A percentile compares a stretch with the other conserved stretches of the same genome.
Evolutionary conservation across 2,888 invertebrate species (phyloP).

Genomic region (Hecatera dysodea): DNA sequence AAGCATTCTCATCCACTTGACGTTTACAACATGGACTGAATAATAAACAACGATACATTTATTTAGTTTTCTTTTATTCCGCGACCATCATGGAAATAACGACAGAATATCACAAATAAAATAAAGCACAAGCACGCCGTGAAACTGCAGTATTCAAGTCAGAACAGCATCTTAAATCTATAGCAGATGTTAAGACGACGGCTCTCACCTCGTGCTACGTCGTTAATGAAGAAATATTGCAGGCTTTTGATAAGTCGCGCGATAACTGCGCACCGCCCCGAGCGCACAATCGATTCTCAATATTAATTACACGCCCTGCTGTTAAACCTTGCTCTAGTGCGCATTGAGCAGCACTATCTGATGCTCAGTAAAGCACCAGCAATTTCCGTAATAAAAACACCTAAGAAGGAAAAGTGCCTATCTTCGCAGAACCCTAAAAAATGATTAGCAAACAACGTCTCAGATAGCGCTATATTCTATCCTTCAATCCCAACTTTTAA

Average conservation of each 20-base stretch:
- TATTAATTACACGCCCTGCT: slow-evolving; percentile 81
- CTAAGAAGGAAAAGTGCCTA: slow-evolving; percentile 66
- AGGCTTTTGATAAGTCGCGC: slow-evolving; percentile 82
- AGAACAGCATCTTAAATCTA: slow-evolving; percentile 69
- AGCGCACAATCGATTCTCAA: slow-evolving; percentile 73
- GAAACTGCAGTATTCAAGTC: slow-evolving; percentile 53
- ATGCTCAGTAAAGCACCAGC: slow-evolving; percentile 56
- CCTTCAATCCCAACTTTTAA: slow-evolving; percentile 68
- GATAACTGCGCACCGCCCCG: slow-evolving; percentile 81
- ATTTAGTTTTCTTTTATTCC: slow-evolving; percentile 38
- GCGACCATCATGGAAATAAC: slow-evolving; percentile 34
- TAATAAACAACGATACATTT: slow-evolving; percentile 42
- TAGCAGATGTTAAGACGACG: slow-evolving; percentile 77
- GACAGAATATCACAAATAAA: slow-evolving; percentile 53
- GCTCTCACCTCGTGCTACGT: slow-evolving; percentile 78
- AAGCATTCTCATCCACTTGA: slow-evolving; percentile 21
- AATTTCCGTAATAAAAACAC: slow-evolving; percentile 67
- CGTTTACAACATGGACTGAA: slow-evolving; percentile 33
- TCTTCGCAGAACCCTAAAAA: slow-evolving; percentile 73
- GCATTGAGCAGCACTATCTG: slow-evolving; percentile 63
- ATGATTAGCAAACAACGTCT: slow-evolving; percentile 80
- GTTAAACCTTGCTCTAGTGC: slow-evolving; percentile 65
- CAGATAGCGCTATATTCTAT: slow-evolving; percentile 75
- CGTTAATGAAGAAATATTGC: slow-evolving; percentile 90
- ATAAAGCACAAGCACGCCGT: slow-evolving; percentile 39